Evolutionary conservation across 2,113 vertebrate genomes (phyloP).

Genomic region (Brachypteracias leptosomus): DNA sequence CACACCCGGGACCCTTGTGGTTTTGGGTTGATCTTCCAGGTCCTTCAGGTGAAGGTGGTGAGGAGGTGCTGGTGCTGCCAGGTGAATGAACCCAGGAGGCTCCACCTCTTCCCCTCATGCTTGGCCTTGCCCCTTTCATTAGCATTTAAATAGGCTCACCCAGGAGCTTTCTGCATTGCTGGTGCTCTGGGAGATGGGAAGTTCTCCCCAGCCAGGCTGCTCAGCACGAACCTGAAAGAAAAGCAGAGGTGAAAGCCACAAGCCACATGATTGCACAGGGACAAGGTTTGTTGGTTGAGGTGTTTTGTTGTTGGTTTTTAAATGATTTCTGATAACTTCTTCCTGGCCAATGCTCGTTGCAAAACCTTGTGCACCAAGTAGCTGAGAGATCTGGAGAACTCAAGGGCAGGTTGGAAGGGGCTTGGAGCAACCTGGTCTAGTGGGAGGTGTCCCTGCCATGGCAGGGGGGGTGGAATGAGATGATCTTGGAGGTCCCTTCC

Average conservation of each 20-base stretch:
- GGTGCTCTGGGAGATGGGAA: not conserved
- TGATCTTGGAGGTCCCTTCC: too few species aligned
- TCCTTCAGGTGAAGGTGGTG: not conserved
- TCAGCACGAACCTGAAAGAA: not conserved
- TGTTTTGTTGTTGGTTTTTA: not conserved
- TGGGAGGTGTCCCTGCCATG: too few species aligned
- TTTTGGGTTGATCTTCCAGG: not conserved
- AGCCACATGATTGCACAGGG: not conserved
- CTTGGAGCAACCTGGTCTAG: too few species aligned
- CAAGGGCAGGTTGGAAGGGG: too few species aligned
- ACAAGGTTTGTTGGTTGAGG: not conserved
- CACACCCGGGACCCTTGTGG: rapidly evolving
- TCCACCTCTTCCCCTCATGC: not conserved
- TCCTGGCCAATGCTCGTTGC: not conserved
- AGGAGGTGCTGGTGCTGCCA: not conserved
- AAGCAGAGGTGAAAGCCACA: not conserved
- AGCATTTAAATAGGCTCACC: not conserved
- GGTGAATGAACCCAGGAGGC: not conserved
- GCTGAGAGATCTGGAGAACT: not conserved
- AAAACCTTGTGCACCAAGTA: not conserved
- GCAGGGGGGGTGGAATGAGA: too few species aligned
- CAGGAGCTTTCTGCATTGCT: not conserved
- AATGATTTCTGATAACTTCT: not conserved
- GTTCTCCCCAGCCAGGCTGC: not conserved
- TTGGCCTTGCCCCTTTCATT: not conserved